Percentiles rank a stretch among this genome's conserved stretches.
Conservation (phyloP, 2,888 invertebrate species). For the Microctonus brassicae region DNA sequence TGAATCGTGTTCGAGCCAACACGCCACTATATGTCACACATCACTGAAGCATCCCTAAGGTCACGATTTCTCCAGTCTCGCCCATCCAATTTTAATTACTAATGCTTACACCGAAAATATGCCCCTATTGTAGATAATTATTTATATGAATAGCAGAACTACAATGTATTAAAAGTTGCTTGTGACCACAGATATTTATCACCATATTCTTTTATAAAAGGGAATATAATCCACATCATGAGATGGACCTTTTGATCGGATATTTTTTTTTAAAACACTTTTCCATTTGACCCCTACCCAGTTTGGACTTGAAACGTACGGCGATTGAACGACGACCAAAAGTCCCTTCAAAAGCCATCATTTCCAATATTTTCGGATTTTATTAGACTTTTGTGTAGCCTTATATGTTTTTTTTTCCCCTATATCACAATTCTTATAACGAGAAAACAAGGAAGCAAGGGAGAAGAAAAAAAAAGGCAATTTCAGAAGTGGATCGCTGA, state of each 20-base stretch:
- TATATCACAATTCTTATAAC: background rate
- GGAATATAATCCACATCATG: slow-evolving; percentile 1
- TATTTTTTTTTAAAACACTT: slow-evolving; percentile 41
- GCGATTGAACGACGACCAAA: slow-evolving; percentile 36
- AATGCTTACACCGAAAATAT: slow-evolving; percentile 38
- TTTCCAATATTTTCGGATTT: slow-evolving; percentile 28
- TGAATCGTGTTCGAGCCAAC: slow-evolving; percentile 22
- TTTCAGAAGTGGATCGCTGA: slow-evolving; percentile 40
- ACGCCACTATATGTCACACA: slow-evolving; percentile 41
- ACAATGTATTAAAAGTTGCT: slow-evolving; percentile 46
- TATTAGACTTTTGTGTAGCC: slow-evolving; percentile 1
- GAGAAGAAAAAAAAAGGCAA: slow-evolving; percentile 25
- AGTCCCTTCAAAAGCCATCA: slow-evolving; percentile 30
- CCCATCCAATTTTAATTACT: slow-evolving; percentile 54
- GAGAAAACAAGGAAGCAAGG: background rate
- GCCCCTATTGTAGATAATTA: slow-evolving; percentile 16
- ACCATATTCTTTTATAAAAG: slow-evolving; percentile 6
- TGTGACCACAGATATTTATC: slow-evolving; percentile 35
- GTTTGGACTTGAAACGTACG: slow-evolving; percentile 26
- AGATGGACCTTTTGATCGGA: slow-evolving; percentile 24
- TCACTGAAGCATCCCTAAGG: slow-evolving; percentile 41
- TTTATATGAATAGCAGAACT: slow-evolving; percentile 33
- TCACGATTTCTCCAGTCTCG: slow-evolving; percentile 29
- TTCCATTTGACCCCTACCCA: slow-evolving; percentile 8
- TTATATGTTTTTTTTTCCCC: background rate